A percentile compares a stretch with the other conserved stretches of the same genome.
Evolutionary conservation across 2,797 vertebrate genomes (phyloP).

Genomic region (Oryzias sinensis): DNA sequence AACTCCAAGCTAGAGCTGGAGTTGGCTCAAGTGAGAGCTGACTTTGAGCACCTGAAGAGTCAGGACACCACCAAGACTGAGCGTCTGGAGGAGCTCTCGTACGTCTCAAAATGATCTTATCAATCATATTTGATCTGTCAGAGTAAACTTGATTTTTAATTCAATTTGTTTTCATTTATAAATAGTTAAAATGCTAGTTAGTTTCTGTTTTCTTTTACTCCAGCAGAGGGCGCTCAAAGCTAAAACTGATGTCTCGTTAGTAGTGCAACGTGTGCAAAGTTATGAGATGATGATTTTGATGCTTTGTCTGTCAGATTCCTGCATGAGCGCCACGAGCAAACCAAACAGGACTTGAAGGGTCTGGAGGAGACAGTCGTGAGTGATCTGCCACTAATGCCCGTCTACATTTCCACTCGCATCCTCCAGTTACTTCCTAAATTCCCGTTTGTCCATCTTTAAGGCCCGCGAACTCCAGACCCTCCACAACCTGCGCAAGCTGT

Average conservation of each 20-base stretch:
- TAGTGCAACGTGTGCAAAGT: neutral
- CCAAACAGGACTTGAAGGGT: conserved; percentile 92
- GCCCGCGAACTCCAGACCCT: conserved; percentile 96
- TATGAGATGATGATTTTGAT: conserved; percentile 13
- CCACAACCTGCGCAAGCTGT: conserved; percentile 96
- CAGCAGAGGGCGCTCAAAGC: conserved; percentile 17
- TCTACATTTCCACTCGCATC: neutral
- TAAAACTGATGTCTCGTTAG: neutral
- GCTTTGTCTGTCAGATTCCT: conserved; percentile 77
- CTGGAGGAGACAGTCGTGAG: conserved; percentile 95
- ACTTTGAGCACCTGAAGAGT: conserved; percentile 88
- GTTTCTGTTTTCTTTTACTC: conserved; percentile 1
- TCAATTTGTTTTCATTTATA: neutral
- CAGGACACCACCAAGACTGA: conserved; percentile 88
- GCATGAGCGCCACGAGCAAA: conserved; percentile 93
- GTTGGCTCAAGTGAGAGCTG: conserved; percentile 87
- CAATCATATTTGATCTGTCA: neutral
- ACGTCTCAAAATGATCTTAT: conserved; percentile 53
- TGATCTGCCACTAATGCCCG: conserved; percentile 12
- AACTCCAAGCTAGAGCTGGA: conserved; percentile 92
- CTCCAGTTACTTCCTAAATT: conserved; percentile 5
- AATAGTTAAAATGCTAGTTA: neutral
- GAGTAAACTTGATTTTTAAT: neutral
- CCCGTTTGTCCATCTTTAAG: conserved; percentile 62
- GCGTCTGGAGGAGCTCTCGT: conserved; percentile 94